A percentile compares a stretch with the other conserved stretches of the same genome.
These are phyloP conservation scores for Chaetops frenatus DNA, from an alignment of 2,113 vertebrate genomes.

Conservation along the genomic window DNA sequence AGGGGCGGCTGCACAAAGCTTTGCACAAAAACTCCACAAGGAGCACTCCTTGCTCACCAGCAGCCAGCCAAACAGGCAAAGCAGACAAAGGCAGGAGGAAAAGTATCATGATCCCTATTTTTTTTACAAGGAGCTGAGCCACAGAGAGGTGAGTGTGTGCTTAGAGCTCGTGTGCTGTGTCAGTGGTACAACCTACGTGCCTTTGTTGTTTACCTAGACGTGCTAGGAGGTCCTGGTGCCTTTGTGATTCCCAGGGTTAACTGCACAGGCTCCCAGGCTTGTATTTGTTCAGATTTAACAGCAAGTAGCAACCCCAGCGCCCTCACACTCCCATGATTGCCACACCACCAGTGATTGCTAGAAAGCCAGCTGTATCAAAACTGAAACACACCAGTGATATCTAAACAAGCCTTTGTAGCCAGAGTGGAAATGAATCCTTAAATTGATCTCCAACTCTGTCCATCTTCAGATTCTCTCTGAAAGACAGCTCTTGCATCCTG, in stretches of 20 bases:
- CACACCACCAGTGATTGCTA: neutral
- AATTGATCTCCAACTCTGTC: neutral
- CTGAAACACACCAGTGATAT: neutral
- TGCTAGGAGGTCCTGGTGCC: neutral
- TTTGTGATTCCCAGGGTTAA: neutral
- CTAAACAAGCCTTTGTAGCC: neutral
- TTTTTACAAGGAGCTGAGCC: neutral
- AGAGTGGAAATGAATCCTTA: neutral
- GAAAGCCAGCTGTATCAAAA: neutral
- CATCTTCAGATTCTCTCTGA: neutral
- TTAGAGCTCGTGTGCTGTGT: neutral
- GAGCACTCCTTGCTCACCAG: neutral
- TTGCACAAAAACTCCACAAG: neutral
- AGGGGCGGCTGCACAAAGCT: neutral
- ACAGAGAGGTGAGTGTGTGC: neutral
- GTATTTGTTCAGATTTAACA: neutral
- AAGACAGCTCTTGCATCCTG: neutral
- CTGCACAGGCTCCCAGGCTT: neutral
- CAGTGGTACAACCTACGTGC: neutral
- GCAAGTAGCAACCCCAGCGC: neutral
- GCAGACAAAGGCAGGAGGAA: neutral
- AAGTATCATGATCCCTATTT: neutral
- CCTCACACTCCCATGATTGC: neutral
- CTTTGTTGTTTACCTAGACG: neutral
- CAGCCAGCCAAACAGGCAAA: neutral